A percentile compares a stretch with the other conserved stretches of the same genome.
Evolutionary conservation across 2,888 invertebrate genomes (phyloP).

Genomic region (Muscina levida): DNA sequence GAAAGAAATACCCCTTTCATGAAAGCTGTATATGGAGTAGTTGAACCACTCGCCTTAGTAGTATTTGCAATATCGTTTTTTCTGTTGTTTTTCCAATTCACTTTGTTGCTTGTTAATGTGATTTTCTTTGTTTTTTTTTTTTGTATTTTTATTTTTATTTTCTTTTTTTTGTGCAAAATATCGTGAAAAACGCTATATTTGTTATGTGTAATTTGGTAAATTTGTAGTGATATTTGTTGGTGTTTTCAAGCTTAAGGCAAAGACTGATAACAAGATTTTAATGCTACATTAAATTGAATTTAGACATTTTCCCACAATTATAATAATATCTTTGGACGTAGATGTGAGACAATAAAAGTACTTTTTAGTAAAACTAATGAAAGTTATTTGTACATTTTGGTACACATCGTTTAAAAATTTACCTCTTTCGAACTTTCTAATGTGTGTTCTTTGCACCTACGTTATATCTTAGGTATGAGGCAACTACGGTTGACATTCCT

Average conservation of each 20-base stretch:
- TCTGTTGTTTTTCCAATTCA: conserved; percentile 48
- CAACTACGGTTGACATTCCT: too few relatives aligned
- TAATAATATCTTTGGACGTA: too few relatives aligned
- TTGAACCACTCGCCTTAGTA: conserved; percentile 32
- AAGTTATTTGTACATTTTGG: too few relatives aligned
- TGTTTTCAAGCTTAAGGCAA: conserved; percentile 21
- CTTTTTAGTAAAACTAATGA: too few relatives aligned
- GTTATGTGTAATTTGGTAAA: conserved; percentile 31
- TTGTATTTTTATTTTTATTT: conserved; percentile 28
- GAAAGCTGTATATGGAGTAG: conserved; percentile 37
- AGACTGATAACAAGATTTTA: conserved; percentile 25
- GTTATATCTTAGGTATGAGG: too few relatives aligned
- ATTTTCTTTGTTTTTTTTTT: conserved; percentile 14
- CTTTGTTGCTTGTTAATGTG: conserved; percentile 31
- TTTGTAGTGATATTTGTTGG: conserved; percentile 32
- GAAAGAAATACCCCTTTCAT: conserved; percentile 14
- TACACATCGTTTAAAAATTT: too few relatives aligned
- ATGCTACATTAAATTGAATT: conserved; percentile 11
- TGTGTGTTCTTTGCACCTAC: too few relatives aligned
- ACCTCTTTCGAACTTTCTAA: too few relatives aligned
- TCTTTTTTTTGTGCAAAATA: conserved; percentile 25
- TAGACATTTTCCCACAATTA: conserved; percentile 13
- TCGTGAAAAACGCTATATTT: conserved; percentile 11
- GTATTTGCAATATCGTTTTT: conserved; percentile 53
- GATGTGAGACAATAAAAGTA: too few relatives aligned